phyloP scores from a whole-genome alignment of 1,140 invertebrate species.

The Cepaea nemoralis region DNA sequence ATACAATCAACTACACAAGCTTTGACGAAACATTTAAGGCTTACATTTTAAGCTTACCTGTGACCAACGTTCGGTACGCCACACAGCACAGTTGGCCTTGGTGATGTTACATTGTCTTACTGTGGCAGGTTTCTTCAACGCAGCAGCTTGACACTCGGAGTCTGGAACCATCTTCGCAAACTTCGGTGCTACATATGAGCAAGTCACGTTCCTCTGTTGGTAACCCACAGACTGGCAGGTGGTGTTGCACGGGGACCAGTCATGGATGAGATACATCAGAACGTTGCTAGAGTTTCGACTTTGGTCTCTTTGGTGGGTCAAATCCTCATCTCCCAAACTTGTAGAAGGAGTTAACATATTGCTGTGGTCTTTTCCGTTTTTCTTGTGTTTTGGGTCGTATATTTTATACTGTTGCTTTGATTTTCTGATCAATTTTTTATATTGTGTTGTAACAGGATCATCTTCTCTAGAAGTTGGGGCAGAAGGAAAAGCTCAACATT shows the following conservation, averaged over 20 bases:
- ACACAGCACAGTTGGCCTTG: neutral
- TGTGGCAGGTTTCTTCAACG: neutral
- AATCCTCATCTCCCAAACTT: too few species aligned
- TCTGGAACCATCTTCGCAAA: conserved; percentile 1
- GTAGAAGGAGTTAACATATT: neutral
- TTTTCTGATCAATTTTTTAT: neutral
- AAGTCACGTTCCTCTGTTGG: neutral
- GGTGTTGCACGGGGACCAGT: conserved; percentile 1
- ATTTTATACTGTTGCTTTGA: neutral
- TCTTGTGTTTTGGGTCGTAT: neutral
- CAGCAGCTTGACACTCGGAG: neutral
- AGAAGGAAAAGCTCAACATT: neutral
- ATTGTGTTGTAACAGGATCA: neutral
- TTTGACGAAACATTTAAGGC: too few species aligned
- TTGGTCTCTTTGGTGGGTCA: neutral
- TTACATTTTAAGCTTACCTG: neutral
- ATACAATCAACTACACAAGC: too few species aligned
- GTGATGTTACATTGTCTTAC: neutral
- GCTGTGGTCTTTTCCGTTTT: neutral
- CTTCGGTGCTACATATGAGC: neutral
- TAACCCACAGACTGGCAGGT: neutral
- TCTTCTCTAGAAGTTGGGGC: neutral
- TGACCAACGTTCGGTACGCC: neutral
- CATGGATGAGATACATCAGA: conserved; percentile 1
- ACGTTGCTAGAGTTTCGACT: neutral